Percentiles rank a stretch among this genome's conserved stretches.
These are phyloP conservation scores for Harlomillsia oculata DNA, from an alignment of 1,140 invertebrate genomes.

Conservation along the genomic window DNA sequence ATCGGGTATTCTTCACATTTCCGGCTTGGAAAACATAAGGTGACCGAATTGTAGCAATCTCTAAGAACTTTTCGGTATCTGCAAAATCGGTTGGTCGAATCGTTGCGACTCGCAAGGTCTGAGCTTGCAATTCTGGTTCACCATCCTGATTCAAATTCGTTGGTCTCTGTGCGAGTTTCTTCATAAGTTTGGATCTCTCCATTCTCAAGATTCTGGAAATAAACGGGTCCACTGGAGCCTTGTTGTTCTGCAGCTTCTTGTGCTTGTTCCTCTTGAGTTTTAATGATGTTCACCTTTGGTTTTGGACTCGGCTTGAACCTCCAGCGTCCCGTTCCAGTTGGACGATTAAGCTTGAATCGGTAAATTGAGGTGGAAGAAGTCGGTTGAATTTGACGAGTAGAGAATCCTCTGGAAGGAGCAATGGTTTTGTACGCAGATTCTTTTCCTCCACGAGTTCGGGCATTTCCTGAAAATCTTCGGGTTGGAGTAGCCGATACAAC, in stretches of 20 bases:
- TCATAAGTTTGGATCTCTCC: conserved; percentile 21
- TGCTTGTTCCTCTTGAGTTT: conserved; percentile 46
- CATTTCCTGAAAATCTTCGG: conserved; percentile 15
- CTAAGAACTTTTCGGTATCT: conserved; percentile 48
- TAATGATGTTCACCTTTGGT: conserved; percentile 68
- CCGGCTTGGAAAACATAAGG: conserved; percentile 82
- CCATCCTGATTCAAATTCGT: conserved; percentile 24
- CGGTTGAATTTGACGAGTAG: conserved; percentile 21
- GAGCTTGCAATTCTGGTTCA: conserved; percentile 23
- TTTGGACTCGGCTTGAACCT: conserved; percentile 79
- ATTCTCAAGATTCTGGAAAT: conserved; percentile 15
- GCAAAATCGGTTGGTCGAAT: conserved; percentile 71
- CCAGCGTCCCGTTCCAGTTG: conserved; percentile 65
- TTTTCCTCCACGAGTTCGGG: neutral
- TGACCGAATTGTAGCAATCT: conserved; percentile 79
- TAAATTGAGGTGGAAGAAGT: conserved; percentile 49
- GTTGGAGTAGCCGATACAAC: conserved; percentile 27
- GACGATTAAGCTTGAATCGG: conserved; percentile 64
- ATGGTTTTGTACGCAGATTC: conserved; percentile 8
- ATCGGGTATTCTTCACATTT: conserved; percentile 68
- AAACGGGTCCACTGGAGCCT: conserved; percentile 5
- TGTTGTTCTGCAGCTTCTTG: neutral
- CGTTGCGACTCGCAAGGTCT: conserved; percentile 50
- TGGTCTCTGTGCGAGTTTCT: conserved; percentile 29
- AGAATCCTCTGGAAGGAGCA: conserved; percentile 10